Conservation (phyloP, 2,888 invertebrate species). For the Gnatocerus cornutus region DNA sequence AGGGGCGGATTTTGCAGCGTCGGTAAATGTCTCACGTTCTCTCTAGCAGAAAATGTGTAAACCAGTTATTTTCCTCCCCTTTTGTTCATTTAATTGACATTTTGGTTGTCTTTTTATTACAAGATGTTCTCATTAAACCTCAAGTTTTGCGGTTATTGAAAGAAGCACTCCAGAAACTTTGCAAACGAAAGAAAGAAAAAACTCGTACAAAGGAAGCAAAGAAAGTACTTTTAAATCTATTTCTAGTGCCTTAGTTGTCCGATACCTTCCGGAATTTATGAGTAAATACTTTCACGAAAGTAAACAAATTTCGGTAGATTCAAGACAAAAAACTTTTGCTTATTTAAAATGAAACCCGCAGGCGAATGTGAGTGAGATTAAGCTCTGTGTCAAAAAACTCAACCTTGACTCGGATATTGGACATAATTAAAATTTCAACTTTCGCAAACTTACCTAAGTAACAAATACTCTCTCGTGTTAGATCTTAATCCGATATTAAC, state of each 20-base stretch:
- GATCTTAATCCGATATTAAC: constrained; percentile 6
- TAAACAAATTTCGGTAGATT: not conserved
- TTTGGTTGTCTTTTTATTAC: not conserved
- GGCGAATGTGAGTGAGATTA: not conserved
- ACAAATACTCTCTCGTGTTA: constrained; percentile 15
- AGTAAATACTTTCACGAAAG: not conserved
- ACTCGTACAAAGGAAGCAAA: not conserved
- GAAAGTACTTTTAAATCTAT: constrained; percentile 17
- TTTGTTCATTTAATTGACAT: not conserved
- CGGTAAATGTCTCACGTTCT: not conserved
- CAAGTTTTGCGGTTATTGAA: constrained; percentile 3
- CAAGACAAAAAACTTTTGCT: no score
- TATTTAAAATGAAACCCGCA: no score
- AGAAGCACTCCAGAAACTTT: not conserved
- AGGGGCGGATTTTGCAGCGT: not conserved
- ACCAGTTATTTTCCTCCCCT: not conserved
- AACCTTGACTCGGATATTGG: not conserved
- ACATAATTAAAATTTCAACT: constrained; percentile 19
- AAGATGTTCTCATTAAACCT: not conserved
- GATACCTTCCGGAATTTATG: not conserved
- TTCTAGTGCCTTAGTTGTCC: not conserved
- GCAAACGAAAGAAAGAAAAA: constrained; percentile 3
- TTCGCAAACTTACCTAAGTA: constrained; percentile 9
- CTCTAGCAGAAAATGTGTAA: not conserved
- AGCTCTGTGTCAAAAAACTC: not conserved